phyloP scores from a whole-genome alignment of 2,113 vertebrate species.

The Myiagra hebetior region DNA sequence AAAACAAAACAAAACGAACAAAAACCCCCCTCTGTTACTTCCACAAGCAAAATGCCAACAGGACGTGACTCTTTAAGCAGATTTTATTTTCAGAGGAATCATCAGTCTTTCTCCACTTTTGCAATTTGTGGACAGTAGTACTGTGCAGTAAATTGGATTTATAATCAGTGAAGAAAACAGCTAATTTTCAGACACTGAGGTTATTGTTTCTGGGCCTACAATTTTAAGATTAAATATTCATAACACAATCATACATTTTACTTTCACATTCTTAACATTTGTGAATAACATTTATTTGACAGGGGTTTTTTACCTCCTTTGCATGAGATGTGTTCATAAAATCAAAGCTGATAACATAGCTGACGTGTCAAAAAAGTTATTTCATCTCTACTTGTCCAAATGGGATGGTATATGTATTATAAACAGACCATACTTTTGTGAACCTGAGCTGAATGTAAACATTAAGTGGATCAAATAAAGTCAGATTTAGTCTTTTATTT shows the following conservation, averaged over 20 bases:
- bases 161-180: not conserved
- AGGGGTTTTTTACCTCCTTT: not conserved
- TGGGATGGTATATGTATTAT: slow-evolving; percentile 14
- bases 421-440: slow-evolving; percentile 56
- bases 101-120: not conserved
- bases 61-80: not conserved
- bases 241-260: not conserved
- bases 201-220: not conserved
- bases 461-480: slow-evolving; percentile 54
- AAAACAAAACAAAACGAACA: not conserved
- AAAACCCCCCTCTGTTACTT: not conserved
- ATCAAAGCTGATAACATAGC: slow-evolving; percentile 1
- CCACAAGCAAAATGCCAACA: not conserved
- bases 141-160: not conserved
- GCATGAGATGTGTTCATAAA: slow-evolving; percentile 19
- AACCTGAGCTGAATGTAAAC: slow-evolving; percentile 69
- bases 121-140: not conserved
- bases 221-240: slow-evolving; percentile 12
- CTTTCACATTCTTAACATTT: slow-evolving; percentile 32
- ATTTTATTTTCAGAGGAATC: not conserved
- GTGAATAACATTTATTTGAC: slow-evolving; percentile 21
- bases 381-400: slow-evolving; percentile 31
- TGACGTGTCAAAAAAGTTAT: slow-evolving; percentile 6
- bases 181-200: slow-evolving; percentile 1
- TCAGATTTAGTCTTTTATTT: slow-evolving; percentile 67